Evolutionary conservation across 2,888 invertebrate genomes (phyloP).

Genomic region (Phragmatobia fuliginosa): DNA sequence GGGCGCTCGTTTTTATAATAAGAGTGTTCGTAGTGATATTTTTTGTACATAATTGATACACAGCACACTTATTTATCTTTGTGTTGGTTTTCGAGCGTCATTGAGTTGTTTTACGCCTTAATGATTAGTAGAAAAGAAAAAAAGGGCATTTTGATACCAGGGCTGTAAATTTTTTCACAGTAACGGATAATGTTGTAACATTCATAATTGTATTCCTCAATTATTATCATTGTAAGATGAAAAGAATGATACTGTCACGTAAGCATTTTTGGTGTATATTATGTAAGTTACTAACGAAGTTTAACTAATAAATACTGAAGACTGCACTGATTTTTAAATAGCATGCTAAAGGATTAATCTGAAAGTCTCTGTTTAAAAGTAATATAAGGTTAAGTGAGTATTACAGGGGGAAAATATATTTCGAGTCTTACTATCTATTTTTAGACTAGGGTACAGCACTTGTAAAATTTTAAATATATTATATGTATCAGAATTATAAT

Average conservation of each 20-base stretch:
- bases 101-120: constrained; percentile 36
- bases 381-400: too few species aligned
- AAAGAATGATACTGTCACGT: neutral
- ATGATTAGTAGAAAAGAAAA: constrained; percentile 40
- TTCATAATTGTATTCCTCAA: too few species aligned
- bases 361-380: too few species aligned
- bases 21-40: constrained; percentile 60
- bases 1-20: constrained; percentile 64
- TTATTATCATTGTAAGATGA: neutral
- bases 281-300: neutral
- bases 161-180: constrained; percentile 2
- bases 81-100: constrained; percentile 27
- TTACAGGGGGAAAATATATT: too few species aligned
- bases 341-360: too few species aligned
- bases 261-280: neutral
- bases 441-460: too few species aligned
- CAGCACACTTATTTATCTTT: constrained; percentile 23
- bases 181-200: neutral
- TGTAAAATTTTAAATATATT: too few species aligned
- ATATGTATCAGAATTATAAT: too few species aligned
- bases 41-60: constrained; percentile 58
- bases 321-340: too few species aligned
- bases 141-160: neutral
- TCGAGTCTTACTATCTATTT: too few species aligned
- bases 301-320: neutral